Conservation (phyloP, 2,797 vertebrate genomes). For the Huso huso region DNA sequence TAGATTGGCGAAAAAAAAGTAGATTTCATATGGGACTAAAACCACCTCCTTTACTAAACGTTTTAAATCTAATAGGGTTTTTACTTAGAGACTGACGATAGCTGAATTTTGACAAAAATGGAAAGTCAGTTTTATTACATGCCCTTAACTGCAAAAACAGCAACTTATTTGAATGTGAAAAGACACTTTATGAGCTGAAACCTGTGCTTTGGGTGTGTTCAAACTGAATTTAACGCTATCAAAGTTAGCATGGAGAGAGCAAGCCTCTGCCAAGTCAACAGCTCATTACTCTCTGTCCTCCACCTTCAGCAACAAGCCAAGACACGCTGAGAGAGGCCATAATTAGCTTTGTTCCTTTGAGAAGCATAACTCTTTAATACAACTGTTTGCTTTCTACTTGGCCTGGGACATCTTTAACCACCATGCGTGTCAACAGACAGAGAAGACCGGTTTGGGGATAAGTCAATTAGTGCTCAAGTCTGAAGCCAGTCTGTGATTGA, state of each 20-base stretch:
- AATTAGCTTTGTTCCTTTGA: constrained; percentile 41
- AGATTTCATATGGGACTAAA: background rate
- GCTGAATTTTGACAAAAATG: constrained; percentile 10
- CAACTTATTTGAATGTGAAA: background rate
- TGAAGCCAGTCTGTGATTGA: constrained; percentile 22
- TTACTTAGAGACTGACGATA: background rate
- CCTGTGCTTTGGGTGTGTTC: constrained; percentile 36
- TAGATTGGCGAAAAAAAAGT: background rate
- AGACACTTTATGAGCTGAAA: constrained; percentile 22
- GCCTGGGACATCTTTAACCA: constrained; percentile 22
- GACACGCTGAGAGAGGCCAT: constrained; percentile 45
- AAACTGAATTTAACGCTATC: constrained; percentile 28
- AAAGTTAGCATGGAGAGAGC: constrained; percentile 29
- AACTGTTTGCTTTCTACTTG: constrained; percentile 26
- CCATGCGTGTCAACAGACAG: constrained; percentile 1
- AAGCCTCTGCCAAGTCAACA: constrained; percentile 32
- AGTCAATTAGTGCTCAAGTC: constrained; percentile 26
- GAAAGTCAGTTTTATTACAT: constrained; percentile 3
- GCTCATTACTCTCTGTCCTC: constrained; percentile 40
- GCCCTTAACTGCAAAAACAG: constrained; percentile 6
- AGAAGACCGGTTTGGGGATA: constrained; percentile 29
- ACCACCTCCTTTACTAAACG: background rate
- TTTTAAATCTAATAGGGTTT: background rate
- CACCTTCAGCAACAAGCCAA: constrained; percentile 48
- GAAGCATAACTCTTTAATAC: constrained; percentile 34